These are phyloP conservation scores for Pristionchus mayeri DNA, from an alignment of 2,888 invertebrate species.

Conservation along the genomic window DNA sequence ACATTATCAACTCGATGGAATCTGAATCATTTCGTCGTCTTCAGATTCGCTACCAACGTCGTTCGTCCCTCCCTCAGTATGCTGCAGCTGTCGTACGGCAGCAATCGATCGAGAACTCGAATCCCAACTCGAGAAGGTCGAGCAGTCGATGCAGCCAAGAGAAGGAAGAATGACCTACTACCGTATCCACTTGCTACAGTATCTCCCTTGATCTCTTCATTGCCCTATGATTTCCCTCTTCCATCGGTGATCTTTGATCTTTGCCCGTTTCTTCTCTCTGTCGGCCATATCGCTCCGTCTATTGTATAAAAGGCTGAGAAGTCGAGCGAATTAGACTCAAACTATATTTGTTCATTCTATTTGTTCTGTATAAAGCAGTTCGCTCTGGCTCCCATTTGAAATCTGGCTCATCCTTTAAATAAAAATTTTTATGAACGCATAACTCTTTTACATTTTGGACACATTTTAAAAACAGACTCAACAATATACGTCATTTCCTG, in stretches of 20 bases:
- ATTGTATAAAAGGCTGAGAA: conserved; percentile 36
- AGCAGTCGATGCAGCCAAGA: conserved; percentile 43
- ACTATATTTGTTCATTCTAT: neutral
- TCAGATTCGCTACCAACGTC: conserved; percentile 67
- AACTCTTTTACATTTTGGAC: too few relatives aligned
- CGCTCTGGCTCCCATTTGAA: too few relatives aligned
- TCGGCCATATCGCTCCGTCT: conserved; percentile 34
- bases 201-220: neutral
- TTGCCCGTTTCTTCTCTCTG: neutral
- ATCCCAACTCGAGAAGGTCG: conserved; percentile 40
- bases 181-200: neutral
- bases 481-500: too few relatives aligned
- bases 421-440: too few relatives aligned
- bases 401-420: too few relatives aligned
- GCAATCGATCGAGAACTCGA: conserved; percentile 48
- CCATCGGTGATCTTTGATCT: conserved; percentile 40
- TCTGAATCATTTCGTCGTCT: neutral
- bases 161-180: conserved; percentile 19
- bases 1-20: neutral
- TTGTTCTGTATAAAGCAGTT: conserved; percentile 6
- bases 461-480: too few relatives aligned
- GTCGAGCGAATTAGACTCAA: neutral
- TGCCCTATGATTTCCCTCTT: neutral
- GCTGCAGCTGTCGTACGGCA: conserved; percentile 36
- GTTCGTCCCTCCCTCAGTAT: conserved; percentile 70